Evolutionary conservation across 1,140 invertebrate species (phyloP).

Genomic region (Bombus sylvicola): DNA sequence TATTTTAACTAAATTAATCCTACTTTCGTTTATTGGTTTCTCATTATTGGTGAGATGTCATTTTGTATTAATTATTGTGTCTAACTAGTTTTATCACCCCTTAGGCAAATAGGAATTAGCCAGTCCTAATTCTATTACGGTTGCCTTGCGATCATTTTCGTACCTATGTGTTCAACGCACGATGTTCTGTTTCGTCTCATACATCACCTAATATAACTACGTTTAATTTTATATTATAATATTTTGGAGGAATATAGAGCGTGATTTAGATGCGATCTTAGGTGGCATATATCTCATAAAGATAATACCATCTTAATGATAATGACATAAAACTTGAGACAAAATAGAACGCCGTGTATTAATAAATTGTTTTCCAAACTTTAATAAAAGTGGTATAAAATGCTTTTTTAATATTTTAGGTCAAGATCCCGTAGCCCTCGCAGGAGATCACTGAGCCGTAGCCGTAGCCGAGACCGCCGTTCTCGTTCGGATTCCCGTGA

Average conservation of each 20-base stretch:
- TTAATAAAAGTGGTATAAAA: conserved; percentile 49
- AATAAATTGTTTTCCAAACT: conserved; percentile 38
- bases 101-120: conserved; percentile 77
- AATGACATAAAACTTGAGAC: conserved; percentile 20
- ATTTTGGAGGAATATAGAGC: not conserved
- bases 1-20: conserved; percentile 71
- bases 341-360: conserved; percentile 37
- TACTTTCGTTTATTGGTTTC: conserved; percentile 74
- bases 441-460: conserved; percentile 79
- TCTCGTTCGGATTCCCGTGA: conserved; percentile 82
- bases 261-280: no score
- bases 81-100: conserved; percentile 77
- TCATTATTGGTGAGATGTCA: conserved; percentile 75
- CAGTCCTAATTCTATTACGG: conserved; percentile 76
- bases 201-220: not conserved
- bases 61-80: conserved; percentile 77
- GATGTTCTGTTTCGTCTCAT: conserved; percentile 62
- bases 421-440: conserved; percentile 81
- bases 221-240: conserved; percentile 3
- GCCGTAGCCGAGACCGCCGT: conserved; percentile 81
- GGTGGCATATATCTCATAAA: not conserved
- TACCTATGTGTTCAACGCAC: conserved; percentile 72
- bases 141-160: conserved; percentile 76
- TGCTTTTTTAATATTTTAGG: conserved; percentile 76
- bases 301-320: not conserved